A percentile compares a stretch with the other conserved stretches of the same genome.
These are phyloP conservation scores for Leptobrachium ailaonicum DNA, from an alignment of 2,113 vertebrate species.

Conservation along the genomic window DNA sequence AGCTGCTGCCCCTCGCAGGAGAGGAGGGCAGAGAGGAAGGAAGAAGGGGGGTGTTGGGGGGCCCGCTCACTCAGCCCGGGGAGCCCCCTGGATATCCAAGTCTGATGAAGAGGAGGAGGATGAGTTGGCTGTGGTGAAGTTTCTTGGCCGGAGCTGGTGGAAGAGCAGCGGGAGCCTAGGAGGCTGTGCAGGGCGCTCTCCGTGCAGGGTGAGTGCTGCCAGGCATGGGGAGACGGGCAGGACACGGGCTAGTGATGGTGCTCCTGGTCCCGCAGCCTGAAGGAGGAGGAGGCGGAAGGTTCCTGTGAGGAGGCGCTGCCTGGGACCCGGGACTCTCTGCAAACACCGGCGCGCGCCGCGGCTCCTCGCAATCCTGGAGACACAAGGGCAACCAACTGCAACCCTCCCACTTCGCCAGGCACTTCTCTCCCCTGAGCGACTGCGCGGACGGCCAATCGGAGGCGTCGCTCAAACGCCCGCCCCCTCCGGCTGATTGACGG, in stretches of 20 bases:
- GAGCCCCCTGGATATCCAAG: conserved; percentile 32
- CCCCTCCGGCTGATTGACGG: background rate
- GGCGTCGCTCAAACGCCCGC: background rate
- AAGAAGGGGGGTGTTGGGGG: background rate
- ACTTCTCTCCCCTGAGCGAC: background rate
- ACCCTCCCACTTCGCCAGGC: conserved; percentile 2
- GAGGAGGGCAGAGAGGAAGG: conserved; percentile 30
- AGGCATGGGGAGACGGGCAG: background rate
- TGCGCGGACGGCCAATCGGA: background rate
- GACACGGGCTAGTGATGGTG: background rate
- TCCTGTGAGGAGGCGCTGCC: background rate
- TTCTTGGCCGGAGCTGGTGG: conserved; percentile 6
- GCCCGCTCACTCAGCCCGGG: background rate
- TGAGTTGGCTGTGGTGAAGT: background rate
- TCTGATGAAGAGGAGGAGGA: conserved; percentile 19
- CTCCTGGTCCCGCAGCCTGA: background rate
- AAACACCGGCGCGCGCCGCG: background rate
- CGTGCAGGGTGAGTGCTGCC: background rate
- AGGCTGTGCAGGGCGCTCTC: background rate
- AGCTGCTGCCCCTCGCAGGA: conserved; percentile 15
- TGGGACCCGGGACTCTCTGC: conserved; percentile 6
- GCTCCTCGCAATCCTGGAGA: conserved; percentile 35
- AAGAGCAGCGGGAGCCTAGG: no score
- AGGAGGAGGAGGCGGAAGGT: background rate
- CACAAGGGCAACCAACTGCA: conserved; percentile 47